Conservation (phyloP, 1,140 invertebrate species). For the Lordiphosa clarofinis region DNA sequence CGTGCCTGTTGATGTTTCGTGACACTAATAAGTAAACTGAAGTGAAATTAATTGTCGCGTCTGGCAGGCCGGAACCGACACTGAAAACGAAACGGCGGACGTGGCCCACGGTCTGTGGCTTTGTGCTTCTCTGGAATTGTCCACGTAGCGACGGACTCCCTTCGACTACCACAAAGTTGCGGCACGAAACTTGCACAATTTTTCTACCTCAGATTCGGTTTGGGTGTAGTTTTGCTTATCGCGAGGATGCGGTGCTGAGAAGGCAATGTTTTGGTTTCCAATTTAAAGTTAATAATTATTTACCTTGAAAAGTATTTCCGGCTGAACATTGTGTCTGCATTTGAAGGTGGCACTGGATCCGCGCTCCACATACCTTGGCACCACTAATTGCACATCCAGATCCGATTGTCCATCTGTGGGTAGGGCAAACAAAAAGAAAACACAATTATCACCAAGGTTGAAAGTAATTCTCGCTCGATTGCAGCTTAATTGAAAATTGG, state of each 20-base stretch:
- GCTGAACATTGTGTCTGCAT: conserved; percentile 84
- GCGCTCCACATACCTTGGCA: conserved; percentile 76
- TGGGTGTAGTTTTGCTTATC: conserved; percentile 29
- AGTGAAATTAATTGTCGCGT: conserved; percentile 72
- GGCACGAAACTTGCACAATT: conserved; percentile 46
- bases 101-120: conserved; percentile 23
- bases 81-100: conserved; percentile 34
- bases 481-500: conserved; percentile 63
- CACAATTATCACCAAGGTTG: neutral
- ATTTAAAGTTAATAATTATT: conserved; percentile 55
- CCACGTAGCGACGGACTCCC: conserved; percentile 20
- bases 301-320: conserved; percentile 84
- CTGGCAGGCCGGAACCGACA: conserved; percentile 41
- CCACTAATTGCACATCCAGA: conserved; percentile 70
- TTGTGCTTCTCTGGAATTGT: conserved; percentile 11
- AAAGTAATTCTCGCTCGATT: conserved; percentile 27
- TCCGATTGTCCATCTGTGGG: conserved; percentile 79
- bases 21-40: conserved; percentile 70
- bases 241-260: neutral
- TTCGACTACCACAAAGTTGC: conserved; percentile 39
- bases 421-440: conserved; percentile 15
- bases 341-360: conserved; percentile 81
- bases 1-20: conserved; percentile 62
- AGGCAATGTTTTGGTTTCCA: conserved; percentile 3
- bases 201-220: conserved; percentile 22